Evolutionary conservation across 2,797 vertebrate genomes (phyloP).

Genomic region (Picus viridis): DNA sequence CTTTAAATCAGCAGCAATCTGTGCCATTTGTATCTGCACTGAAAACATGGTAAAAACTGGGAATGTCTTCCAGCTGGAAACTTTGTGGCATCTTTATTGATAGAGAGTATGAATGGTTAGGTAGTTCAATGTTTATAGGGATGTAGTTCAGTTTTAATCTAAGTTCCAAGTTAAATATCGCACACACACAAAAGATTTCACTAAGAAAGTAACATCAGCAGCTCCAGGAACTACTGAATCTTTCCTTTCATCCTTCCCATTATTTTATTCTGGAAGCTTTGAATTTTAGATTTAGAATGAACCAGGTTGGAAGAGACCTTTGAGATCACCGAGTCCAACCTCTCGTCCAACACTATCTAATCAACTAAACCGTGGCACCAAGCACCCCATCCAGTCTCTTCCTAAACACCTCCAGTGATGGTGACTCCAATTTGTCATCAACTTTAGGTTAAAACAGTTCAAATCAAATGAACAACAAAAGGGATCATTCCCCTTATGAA

Average conservation of each 20-base stretch:
- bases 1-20: conserved; percentile 82
- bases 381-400: no score
- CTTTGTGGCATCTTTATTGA: conserved; percentile 49
- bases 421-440: not conserved
- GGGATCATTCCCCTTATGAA: not conserved
- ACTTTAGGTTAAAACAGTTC: not conserved
- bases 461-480: not conserved
- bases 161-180: conserved; percentile 22
- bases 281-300: not conserved
- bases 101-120: not conserved
- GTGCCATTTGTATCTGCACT: conserved; percentile 69
- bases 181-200: not conserved
- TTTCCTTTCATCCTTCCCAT: not conserved
- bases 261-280: not conserved
- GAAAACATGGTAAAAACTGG: conserved; percentile 51
- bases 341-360: no score
- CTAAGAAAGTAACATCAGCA: not conserved
- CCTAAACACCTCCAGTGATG: no score
- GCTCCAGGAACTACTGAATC: not conserved
- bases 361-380: no score
- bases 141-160: conserved; percentile 16
- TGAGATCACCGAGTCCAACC: no score
- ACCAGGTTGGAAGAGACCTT: no score
- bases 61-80: conserved; percentile 57
- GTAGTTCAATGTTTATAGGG: not conserved